Base-by-base conservation (phyloP, 1,140 invertebrate genomes). In the Pogonognathellus flavescens region DNA sequence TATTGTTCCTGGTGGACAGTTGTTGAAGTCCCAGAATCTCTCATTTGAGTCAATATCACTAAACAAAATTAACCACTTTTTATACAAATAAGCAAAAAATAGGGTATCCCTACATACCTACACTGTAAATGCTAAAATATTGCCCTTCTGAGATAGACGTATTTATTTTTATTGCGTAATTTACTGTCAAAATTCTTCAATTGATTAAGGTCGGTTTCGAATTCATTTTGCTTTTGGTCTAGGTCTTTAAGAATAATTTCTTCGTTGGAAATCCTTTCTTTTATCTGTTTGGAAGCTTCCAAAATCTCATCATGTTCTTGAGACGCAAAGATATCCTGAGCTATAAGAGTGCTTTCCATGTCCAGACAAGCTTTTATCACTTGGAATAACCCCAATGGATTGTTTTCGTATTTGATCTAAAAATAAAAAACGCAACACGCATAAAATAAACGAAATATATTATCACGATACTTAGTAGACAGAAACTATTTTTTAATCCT, bases 261-360 rank as follows among this genome's bases (percentile, higher is more conserved):
- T 18, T 31, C 41, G 4, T 50, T 41, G 13, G 31, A 50, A 10
- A 76, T 10, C 5, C 16, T 76, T 5, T 41, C 70, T 7, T 50
- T 76, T 0, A 76, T 5, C 5, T n/a, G 0, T 7, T 49, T 76
- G 1, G 7, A 50, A n/a, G 14, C 14, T 41, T 76, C 31, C 11
- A 76, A 14, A 76, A 76, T 50, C 6, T 41, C 70, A n/a, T 76
- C 70, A 3, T n/a, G 70, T 50, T 76, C 70, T 16, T 50, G n/a
- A n/a, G 70, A n/a, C 41, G n/a, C 5, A n/a, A 76, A 50, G 18
- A n/a, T 76, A 7, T 76, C 41, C 8, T 25, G 70, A 1, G 70
- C 41, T n/a, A n/a, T 14, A n/a, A 76, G 41, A 16, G 70, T 16
- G 10, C 14, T 50, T 6, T 76, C 70, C 70, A 76, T 76, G 14